These are phyloP conservation scores for Orchesella flavescens DNA, from an alignment of 2,888 invertebrate species.

Conservation along the genomic window DNA sequence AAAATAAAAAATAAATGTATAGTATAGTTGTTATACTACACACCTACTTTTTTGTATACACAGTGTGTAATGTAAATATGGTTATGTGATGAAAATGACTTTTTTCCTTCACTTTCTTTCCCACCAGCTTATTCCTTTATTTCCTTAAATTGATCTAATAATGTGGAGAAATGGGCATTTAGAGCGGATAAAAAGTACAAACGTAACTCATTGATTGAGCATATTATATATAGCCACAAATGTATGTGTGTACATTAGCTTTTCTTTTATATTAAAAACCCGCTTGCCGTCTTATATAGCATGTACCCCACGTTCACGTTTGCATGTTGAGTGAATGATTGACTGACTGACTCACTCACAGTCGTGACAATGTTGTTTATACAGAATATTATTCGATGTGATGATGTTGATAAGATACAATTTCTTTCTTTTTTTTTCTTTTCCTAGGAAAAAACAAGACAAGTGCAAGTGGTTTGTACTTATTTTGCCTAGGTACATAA, in stretches of 20 bases:
- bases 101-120: conserved; percentile 23
- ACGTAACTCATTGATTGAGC: not conserved
- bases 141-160: conserved; percentile 52
- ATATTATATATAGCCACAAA: not conserved
- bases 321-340: conserved; percentile 25
- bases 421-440: conserved; percentile 1
- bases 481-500: too few species aligned
- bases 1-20: not conserved
- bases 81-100: conserved; percentile 34
- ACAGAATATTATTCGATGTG: conserved; percentile 25
- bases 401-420: conserved; percentile 42
- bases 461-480: not conserved
- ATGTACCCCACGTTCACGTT: too few species aligned
- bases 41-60: not conserved
- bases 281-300: too few species aligned
- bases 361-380: conserved; percentile 45
- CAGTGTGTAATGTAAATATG: conserved; percentile 10
- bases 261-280: too few species aligned
- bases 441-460: not conserved
- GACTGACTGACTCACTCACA: not conserved
- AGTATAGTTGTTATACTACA: not conserved
- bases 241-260: conserved; percentile 7
- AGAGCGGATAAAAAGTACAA: not conserved
- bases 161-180: conserved; percentile 18
- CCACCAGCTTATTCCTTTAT: not conserved